Percentiles rank a stretch among this genome's conserved stretches.
These are phyloP conservation scores for Dendrolimus houi DNA, from an alignment of 2,888 invertebrate genomes.

Conservation along the genomic window DNA sequence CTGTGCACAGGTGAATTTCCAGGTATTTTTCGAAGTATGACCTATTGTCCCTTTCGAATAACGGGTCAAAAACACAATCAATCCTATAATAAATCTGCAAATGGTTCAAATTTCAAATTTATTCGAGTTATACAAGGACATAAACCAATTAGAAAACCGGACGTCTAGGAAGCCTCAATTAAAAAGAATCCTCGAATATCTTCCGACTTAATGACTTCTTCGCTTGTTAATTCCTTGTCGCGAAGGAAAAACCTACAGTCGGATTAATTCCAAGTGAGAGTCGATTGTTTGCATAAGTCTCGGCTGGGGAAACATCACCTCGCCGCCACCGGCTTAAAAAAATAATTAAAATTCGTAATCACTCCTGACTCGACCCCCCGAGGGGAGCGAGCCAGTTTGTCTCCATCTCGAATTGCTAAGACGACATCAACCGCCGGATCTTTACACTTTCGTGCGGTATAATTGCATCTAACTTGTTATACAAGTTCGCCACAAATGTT, in stretches of 20 bases:
- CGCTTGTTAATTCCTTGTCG: constrained; percentile 76
- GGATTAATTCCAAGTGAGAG: constrained; percentile 76
- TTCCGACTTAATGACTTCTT: constrained; percentile 75
- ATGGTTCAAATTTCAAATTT: constrained; percentile 28
- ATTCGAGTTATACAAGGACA: constrained; percentile 53
- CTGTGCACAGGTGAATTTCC: too few relatives aligned
- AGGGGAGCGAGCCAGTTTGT: constrained; percentile 39
- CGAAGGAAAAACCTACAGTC: constrained; percentile 67
- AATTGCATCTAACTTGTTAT: constrained; percentile 2
- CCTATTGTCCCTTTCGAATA: too few relatives aligned
- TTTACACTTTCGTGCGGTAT: not conserved
- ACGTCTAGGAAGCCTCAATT: constrained; percentile 70
- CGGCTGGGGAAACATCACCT: constrained; percentile 71
- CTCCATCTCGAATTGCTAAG: constrained; percentile 40
- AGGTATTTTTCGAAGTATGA: too few relatives aligned
- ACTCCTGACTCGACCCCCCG: constrained; percentile 69
- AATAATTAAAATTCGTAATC: constrained; percentile 77
- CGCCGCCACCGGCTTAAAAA: constrained; percentile 74
- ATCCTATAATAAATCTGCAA: too few relatives aligned
- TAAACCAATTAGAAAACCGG: constrained; percentile 70
- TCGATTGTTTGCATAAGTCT: constrained; percentile 76
- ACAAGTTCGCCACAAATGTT: too few relatives aligned
- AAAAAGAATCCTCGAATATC: constrained; percentile 72
- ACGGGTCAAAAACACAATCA: too few relatives aligned
- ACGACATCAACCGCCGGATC: constrained; percentile 4